Base-by-base conservation (phyloP, 2,888 invertebrate genomes). In the Stegophylla sp. region DNA sequence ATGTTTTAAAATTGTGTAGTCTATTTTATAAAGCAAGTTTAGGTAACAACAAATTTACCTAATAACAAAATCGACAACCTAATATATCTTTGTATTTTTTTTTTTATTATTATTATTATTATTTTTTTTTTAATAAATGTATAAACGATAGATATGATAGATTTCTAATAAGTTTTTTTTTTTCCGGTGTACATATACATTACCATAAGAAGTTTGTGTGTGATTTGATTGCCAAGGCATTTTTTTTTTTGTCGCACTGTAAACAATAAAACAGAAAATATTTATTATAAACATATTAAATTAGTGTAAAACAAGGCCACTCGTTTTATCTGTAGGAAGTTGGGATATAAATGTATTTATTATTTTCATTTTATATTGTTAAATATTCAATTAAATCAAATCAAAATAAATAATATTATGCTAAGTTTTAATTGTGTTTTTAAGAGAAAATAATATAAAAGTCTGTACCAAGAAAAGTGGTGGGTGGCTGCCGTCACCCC, bases 151-250 rank as follows among this genome's bases (percentile, higher is more conserved):
- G 51, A 79, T 79, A 79, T 79, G 79, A 61, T 51, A 63, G 48
- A 59, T 41, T 71, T 79, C 61, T 51, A 53, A 15, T 48, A 69
- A 48, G 67, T 69, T 76, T 76, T 51, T 34, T 76, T 45, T 34
- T 76, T 45, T 67, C 71, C 41, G 13, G 51, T 71, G 69, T 71
- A 79, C 79, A 79, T 71, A 61, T 79, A 79, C 48, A 69, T 79
- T 71, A 79, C 79, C 79, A 71, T 71, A 48, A 59, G 43, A 69
- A 59, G 48, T 69, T 79, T 79, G 45, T 61, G 45, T 61, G 48
- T 76, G 34, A 45, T 71, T 79, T 79, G 79, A 79, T 79, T 79
- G 79, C 79, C 79, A 69, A 71, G 71, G 69, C 69, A 79, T 48
- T 48, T 51, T 34, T 51, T 34, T 66, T 69, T 67, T 79, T 41